Evolutionary conservation across 1,140 invertebrate species (phyloP).

Genomic region (Drosophila micromelanica): DNA sequence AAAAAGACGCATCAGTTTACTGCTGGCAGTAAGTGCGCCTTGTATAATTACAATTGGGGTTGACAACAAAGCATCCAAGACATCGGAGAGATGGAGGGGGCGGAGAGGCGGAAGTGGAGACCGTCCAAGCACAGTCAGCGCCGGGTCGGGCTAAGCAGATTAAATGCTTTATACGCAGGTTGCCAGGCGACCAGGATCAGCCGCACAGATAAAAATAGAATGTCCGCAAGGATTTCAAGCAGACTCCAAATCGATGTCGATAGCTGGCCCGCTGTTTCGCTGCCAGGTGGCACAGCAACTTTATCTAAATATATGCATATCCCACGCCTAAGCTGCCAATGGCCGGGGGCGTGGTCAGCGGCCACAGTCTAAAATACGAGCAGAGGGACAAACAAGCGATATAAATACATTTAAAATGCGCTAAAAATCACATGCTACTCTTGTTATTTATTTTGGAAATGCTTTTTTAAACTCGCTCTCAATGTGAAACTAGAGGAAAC

Average conservation of each 20-base stretch:
- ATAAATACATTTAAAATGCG: conserved; percentile 81
- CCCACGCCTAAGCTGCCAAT: conserved; percentile 31
- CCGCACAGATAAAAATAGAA: conserved; percentile 71
- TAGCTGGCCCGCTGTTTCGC: neutral
- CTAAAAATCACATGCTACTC: conserved; percentile 80
- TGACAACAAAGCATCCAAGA: no score
- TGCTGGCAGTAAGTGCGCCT: conserved; percentile 6
- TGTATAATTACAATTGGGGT: conserved; percentile 27
- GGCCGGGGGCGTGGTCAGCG: conserved; percentile 16
- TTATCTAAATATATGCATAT: no score
- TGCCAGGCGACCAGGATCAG: conserved; percentile 71
- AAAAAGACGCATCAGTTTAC: neutral
- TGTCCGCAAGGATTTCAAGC: conserved; percentile 19
- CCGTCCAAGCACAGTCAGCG: no score
- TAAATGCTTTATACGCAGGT: conserved; percentile 60
- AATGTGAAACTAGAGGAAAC: no score
- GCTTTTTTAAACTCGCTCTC: no score
- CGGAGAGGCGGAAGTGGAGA: no score
- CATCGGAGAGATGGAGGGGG: no score
- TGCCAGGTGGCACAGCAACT: conserved; percentile 6
- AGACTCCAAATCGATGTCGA: neutral
- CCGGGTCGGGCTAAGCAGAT: conserved; percentile 58
- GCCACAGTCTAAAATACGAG: conserved; percentile 44
- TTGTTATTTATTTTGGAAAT: conserved; percentile 73
- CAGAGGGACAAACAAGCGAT: conserved; percentile 55